These are phyloP conservation scores for Notarius lentiginosus DNA, from an alignment of 2,113 vertebrate genomes.

Conservation along the genomic window DNA sequence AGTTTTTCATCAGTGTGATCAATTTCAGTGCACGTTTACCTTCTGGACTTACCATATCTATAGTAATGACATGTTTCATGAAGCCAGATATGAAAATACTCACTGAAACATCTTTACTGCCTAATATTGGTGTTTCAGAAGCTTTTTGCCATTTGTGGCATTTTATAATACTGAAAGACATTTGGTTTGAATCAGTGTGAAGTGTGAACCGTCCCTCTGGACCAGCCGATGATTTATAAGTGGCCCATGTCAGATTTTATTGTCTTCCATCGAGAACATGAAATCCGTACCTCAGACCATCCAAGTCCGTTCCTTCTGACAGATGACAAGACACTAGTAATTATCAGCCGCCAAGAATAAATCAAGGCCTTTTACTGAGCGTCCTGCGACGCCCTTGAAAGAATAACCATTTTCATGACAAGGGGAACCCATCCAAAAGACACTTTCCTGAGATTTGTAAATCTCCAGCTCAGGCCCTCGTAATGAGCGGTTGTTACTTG, in stretches of 20 bases:
- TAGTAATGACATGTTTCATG: neutral
- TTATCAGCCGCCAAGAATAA: slow-evolving; percentile 77
- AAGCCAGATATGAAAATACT: neutral
- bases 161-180: neutral
- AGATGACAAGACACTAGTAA: slow-evolving; percentile 76
- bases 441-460: slow-evolving; percentile 76
- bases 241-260: slow-evolving; percentile 72
- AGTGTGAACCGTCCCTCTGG: slow-evolving; percentile 46
- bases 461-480: slow-evolving; percentile 70
- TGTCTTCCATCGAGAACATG: slow-evolving; percentile 65
- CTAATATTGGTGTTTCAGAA: neutral
- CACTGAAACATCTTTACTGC: neutral
- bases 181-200: neutral
- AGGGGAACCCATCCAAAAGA: slow-evolving; percentile 62
- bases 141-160: neutral
- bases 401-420: slow-evolving; percentile 73
- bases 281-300: slow-evolving; percentile 69
- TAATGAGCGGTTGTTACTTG: slow-evolving; percentile 76
- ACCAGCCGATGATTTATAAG: slow-evolving; percentile 64
- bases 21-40: neutral
- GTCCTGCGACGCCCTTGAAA: slow-evolving; percentile 61
- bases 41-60: neutral
- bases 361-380: slow-evolving; percentile 74
- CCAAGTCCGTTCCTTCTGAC: slow-evolving; percentile 72
- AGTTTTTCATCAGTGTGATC: neutral